phyloP scores from a whole-genome alignment of 2,113 vertebrate species.

The Ictidomys tridecemlineatus region DNA sequence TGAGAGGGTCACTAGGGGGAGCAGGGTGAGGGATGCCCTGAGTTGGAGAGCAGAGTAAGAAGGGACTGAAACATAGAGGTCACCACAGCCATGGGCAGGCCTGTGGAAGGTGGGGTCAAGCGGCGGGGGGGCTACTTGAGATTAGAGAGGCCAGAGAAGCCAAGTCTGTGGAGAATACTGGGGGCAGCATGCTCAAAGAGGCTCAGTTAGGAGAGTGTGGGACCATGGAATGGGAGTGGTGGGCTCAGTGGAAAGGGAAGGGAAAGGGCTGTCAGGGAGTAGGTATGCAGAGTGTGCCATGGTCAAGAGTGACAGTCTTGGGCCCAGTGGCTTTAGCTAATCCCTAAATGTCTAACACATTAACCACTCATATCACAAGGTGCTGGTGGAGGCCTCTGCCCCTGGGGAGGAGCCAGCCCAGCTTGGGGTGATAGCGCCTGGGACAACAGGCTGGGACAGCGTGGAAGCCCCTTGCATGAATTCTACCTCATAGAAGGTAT shows the following conservation, averaged over 20 bases:
- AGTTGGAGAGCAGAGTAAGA: background rate
- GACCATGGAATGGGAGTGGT: background rate
- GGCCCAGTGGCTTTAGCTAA: background rate
- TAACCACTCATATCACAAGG: background rate
- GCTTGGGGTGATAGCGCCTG: background rate
- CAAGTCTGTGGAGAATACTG: background rate
- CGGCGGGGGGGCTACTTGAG: background rate
- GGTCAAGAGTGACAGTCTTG: background rate
- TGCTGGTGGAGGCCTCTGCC: background rate
- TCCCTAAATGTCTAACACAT: background rate
- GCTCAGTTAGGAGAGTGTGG: background rate
- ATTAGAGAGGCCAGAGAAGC: background rate
- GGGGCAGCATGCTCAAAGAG: background rate
- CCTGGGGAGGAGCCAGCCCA: background rate
- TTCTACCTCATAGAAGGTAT: background rate
- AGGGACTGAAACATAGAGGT: background rate
- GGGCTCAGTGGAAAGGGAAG: background rate
- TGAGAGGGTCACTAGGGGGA: rapidly evolving
- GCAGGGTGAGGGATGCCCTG: background rate
- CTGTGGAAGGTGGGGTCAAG: too few species aligned
- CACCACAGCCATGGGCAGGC: background rate
- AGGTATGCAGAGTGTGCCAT: background rate
- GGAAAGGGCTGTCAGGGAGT: background rate
- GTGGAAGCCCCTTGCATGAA: background rate
- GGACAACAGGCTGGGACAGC: background rate